Conservation (phyloP, 2,888 invertebrate species). For the Amblyteles armatorius region DNA sequence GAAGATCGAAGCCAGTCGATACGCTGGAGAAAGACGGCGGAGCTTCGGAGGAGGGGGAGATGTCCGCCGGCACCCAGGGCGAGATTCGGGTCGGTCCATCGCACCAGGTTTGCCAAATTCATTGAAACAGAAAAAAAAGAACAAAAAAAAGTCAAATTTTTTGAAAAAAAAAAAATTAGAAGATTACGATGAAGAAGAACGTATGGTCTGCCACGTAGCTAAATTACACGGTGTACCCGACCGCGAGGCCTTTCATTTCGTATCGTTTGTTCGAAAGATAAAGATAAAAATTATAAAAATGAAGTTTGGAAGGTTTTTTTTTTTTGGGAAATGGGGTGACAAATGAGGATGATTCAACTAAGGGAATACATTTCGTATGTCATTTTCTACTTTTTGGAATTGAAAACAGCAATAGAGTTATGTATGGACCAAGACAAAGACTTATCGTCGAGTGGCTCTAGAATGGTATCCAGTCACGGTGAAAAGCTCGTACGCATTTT, state of each 20-base stretch:
- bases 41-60: slow-evolving; percentile 85
- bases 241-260: slow-evolving; percentile 77
- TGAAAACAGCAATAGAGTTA: slow-evolving; percentile 11
- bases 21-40: slow-evolving; percentile 84
- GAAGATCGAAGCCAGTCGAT: slow-evolving; percentile 82
- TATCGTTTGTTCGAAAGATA: slow-evolving; percentile 34
- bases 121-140: slow-evolving; percentile 64
- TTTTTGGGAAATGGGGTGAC: not conserved
- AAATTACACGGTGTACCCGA: slow-evolving; percentile 80
- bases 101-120: slow-evolving; percentile 88
- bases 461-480: slow-evolving; percentile 81
- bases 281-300: not conserved
- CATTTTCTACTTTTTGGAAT: not conserved
- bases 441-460: slow-evolving; percentile 59
- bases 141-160: slow-evolving; percentile 31
- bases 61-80: slow-evolving; percentile 90
- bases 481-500: slow-evolving; percentile 68
- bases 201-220: slow-evolving; percentile 80
- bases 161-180: slow-evolving; percentile 16
- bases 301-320: not conserved
- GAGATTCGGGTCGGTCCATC: slow-evolving; percentile 92
- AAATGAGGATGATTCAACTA: slow-evolving; percentile 21
- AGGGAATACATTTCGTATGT: not conserved
- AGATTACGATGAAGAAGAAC: slow-evolving; percentile 28
- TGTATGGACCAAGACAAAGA: slow-evolving; percentile 56